Evolutionary conservation across 2,797 vertebrate genomes (phyloP), one percentile per base, ranked within the genome.

Genomic region (Acipenser oxyrinchus): DNA sequence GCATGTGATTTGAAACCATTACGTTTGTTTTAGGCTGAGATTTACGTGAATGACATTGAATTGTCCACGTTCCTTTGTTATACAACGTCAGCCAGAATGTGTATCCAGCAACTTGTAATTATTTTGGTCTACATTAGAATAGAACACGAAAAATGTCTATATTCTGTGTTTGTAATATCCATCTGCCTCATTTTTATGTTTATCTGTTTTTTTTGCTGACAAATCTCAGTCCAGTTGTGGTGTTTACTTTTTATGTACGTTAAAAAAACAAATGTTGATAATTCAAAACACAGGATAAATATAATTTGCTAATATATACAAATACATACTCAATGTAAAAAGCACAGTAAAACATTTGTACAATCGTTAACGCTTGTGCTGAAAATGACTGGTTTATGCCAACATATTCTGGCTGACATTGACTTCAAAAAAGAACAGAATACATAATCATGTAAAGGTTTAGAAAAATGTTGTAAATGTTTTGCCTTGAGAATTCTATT

Each of bases 301-400:
- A 84, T 78, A 85, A 77, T 77, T 86, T 82, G 78, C 77, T 76
- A 79, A 82, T 78, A 77, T 82, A 81, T 85, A 86, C 78, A 90
- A 89, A 89, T 82, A 91, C 87, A 85, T 81, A 71, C 79, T 83
- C 83, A 84, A 81, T 80, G 37, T 37, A 37, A 37, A 37, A 37
- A 37, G 5, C 5, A 37, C 3, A 4, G 37, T 37, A 1, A 37
- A 37, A 37, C 37, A 37, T 37, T 61, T 55, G 48, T 88, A 85
- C 83, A 84, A 87, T 81, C 80, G 80, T 80, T 80, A 81, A 84
- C 87, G 87, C 90, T 85, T 85, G 85, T 37, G 37, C 37, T 82
- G 87, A 81, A 84, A 84, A 80, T 77, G 76, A 79, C 80, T 77
- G 78, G 84, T 91, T 90, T 90, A 91, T 91, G 88, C 88, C 72